Base-by-base conservation (phyloP, 2,888 invertebrate genomes). In the Lamellibrachia columna region DNA sequence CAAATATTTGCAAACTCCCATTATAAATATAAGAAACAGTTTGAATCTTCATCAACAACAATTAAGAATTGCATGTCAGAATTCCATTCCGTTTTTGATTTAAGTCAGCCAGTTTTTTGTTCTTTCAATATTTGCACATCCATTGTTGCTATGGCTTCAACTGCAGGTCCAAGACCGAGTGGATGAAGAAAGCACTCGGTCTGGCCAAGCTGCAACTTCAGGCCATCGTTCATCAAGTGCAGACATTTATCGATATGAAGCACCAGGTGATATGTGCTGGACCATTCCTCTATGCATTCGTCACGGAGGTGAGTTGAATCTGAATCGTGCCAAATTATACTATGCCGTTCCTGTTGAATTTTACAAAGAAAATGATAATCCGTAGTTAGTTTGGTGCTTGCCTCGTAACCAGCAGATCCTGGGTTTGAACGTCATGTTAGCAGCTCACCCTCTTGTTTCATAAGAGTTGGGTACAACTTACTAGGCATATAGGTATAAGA, bases 251-350 rank as follows among this genome's bases (percentile, higher is more conserved):
- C 55, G 98, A 98, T 95, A 98, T 98, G 96, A 97, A 98, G 94
- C 91, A 91, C 91, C 97, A 98, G 95, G 97, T 99, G n/a, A 97
- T 98, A 93, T 98, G 98, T 53, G 98, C 98, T 0, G 99, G 99
- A 0, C 98, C 98, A 0, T 99, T 99, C 96, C 97, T 98, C 91
- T 99, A 99, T 96, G 98, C 98, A 94, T 97, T 98, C 90, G 97
- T 99, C 92, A 98, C 98, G 94, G 98, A 98, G 97, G 98, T 98
- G 52, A 91, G 53, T 52, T 52, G 4, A 4, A 22, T n/a, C 15
- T 91, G 52, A 40, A 91, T n/a, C 9, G 15, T 40, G 40, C 7
- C 91, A 91, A 40, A 53, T 53, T 53, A 11, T 92, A 75, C 6
- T 22, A 11, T 55, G 40, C 8, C 22, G 9, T 53, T 8, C 11